Conservation (phyloP, 2,797 vertebrate species). For the Anisognathus igniventris region DNA sequence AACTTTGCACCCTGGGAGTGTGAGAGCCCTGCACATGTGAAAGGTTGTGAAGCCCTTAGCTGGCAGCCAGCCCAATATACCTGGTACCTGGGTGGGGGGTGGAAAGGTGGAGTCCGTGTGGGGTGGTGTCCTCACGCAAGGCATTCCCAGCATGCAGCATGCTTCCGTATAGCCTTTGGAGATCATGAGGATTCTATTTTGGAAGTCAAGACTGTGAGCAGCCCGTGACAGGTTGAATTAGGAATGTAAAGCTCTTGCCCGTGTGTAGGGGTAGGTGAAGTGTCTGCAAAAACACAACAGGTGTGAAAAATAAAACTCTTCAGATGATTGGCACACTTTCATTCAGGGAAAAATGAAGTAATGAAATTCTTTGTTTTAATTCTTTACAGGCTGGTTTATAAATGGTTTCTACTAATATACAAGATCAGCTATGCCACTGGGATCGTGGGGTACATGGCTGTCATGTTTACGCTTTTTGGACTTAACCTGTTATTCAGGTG, state of each 20-base stretch:
- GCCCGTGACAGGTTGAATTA: background rate
- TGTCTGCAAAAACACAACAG: background rate
- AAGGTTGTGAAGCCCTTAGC: background rate
- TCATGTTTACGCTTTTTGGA: slow-evolving; percentile 98
- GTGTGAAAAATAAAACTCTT: background rate
- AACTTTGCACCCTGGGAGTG: background rate
- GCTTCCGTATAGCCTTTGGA: accelerated
- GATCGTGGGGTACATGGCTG: slow-evolving; percentile 91
- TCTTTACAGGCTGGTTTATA: slow-evolving; percentile 89
- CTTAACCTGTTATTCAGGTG: slow-evolving; percentile 96
- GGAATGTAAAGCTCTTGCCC: background rate
- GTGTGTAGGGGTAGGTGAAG: accelerated
- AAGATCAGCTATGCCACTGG: slow-evolving; percentile 97
- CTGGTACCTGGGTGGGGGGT: too few relatives aligned
- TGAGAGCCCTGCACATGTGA: background rate
- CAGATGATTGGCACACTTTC: background rate
- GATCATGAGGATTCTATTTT: background rate
- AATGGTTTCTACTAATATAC: slow-evolving; percentile 98
- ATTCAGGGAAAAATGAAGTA: accelerated
- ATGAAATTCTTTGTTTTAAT: background rate
- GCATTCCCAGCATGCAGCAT: accelerated
- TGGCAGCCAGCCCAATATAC: background rate
- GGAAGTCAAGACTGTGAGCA: background rate
- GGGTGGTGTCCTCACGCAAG: background rate
- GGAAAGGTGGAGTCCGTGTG: background rate